A percentile compares a stretch with the other conserved stretches of the same genome.
phyloP scores from a whole-genome alignment of 2,113 vertebrate species.

The Pipa parva region DNA sequence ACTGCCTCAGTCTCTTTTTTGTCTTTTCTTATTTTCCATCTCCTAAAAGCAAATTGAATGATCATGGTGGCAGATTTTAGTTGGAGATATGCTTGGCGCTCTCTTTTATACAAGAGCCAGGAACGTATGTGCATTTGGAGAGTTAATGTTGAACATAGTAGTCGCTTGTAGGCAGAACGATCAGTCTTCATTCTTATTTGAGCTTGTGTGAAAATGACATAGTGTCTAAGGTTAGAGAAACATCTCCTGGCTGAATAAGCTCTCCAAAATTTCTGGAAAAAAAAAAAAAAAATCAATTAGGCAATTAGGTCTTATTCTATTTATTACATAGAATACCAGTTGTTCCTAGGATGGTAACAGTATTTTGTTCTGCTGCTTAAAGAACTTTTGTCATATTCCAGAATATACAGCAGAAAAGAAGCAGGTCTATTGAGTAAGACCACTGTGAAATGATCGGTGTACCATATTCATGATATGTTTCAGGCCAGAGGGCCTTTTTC shows the following conservation, averaged over 20 bases:
- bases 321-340: too few relatives aligned
- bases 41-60: slow-evolving; percentile 71
- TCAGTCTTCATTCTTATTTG: slow-evolving; percentile 71
- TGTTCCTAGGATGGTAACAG: background rate
- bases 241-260: slow-evolving; percentile 57
- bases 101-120: slow-evolving; percentile 50
- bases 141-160: slow-evolving; percentile 58
- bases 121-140: slow-evolving; percentile 68
- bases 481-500: too few relatives aligned
- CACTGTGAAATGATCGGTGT: too few relatives aligned
- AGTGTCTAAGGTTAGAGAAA: slow-evolving; percentile 63
- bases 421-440: too few relatives aligned
- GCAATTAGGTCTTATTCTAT: background rate
- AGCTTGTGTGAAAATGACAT: slow-evolving; percentile 68
- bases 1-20: slow-evolving; percentile 56
- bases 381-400: too few relatives aligned
- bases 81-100: slow-evolving; percentile 53
- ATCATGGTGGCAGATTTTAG: slow-evolving; percentile 57
- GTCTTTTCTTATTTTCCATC: slow-evolving; percentile 61
- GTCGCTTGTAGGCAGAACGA: slow-evolving; percentile 54
- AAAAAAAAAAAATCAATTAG: background rate
- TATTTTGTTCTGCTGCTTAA: too few relatives aligned
- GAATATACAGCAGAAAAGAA: too few relatives aligned
- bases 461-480: too few relatives aligned
- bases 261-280: slow-evolving; percentile 72